Conservation (phyloP, 2,113 vertebrate genomes). For the Orcinus orca region DNA sequence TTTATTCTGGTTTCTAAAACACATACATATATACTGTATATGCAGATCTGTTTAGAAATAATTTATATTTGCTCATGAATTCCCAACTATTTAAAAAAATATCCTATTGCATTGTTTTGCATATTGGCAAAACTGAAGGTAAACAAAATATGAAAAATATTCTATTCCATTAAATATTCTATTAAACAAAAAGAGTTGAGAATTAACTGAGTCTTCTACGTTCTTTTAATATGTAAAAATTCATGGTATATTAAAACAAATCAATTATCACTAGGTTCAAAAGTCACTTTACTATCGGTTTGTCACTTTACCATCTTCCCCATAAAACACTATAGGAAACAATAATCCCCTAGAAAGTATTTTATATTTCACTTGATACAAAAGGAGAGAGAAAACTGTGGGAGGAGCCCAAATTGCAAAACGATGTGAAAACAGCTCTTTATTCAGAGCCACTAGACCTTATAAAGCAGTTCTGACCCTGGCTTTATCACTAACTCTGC, state of each 20-base stretch:
- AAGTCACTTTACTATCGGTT: neutral
- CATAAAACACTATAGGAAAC: neutral
- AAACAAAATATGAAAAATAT: constrained; percentile 29
- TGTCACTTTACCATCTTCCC: neutral
- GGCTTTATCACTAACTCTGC: neutral
- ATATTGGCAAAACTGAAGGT: constrained; percentile 7
- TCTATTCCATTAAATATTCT: neutral
- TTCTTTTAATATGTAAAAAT: neutral
- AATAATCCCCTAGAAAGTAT: neutral
- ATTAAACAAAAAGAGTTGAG: constrained; percentile 5
- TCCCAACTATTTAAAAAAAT: neutral
- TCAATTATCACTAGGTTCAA: neutral
- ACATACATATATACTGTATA: neutral
- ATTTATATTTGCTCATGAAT: neutral
- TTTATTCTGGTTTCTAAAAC: constrained; percentile 11
- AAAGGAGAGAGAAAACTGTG: neutral
- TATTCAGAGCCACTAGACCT: neutral
- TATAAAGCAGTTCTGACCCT: neutral
- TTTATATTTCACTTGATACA: neutral
- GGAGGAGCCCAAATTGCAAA: neutral
- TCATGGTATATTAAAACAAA: neutral
- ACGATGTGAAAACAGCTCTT: neutral
- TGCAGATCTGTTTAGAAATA: neutral
- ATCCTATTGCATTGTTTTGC: neutral
- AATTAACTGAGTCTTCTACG: neutral